phyloP scores from a whole-genome alignment of 2,888 invertebrate species.

The Parapristionchus giblindavisi region DNA sequence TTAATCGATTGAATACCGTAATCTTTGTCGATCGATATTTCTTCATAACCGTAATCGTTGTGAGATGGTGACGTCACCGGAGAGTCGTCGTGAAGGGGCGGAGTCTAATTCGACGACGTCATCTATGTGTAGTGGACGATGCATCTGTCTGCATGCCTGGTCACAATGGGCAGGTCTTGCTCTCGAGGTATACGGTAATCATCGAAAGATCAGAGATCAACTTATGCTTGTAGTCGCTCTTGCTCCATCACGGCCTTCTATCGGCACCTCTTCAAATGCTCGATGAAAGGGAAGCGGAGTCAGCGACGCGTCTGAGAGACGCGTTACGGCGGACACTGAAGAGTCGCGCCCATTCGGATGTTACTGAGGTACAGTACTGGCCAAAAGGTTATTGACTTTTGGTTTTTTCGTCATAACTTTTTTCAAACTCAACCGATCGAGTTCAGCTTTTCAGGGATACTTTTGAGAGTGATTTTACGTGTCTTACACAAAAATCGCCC shows the following conservation, averaged over 20 bases:
- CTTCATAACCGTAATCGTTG: neutral
- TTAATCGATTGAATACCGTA: neutral
- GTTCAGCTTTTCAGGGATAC: no score
- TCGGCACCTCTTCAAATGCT: slow-evolving; percentile 8
- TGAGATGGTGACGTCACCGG: slow-evolving; percentile 23
- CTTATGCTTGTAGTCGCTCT: slow-evolving; percentile 6
- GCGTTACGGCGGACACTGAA: slow-evolving; percentile 22
- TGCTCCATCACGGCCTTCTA: slow-evolving; percentile 33
- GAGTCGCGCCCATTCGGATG: slow-evolving; percentile 15
- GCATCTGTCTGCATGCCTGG: slow-evolving; percentile 34
- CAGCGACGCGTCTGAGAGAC: slow-evolving; percentile 18
- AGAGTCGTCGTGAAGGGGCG: neutral
- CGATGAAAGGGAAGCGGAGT: slow-evolving; percentile 8
- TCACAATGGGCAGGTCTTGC: slow-evolving; percentile 26
- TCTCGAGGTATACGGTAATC: slow-evolving; percentile 2
- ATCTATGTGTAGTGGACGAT: slow-evolving; percentile 27
- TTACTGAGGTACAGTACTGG: slow-evolving; percentile 35
- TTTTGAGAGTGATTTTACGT: no score
- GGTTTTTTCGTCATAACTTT: no score
- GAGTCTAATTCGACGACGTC: slow-evolving; percentile 1
- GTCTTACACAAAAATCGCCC: no score
- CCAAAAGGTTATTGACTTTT: no score
- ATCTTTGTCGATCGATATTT: neutral
- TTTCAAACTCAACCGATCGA: no score
- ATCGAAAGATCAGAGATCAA: neutral